Evolutionary conservation across 2,888 invertebrate genomes (phyloP).

Genomic region (Augiades crinisus): DNA sequence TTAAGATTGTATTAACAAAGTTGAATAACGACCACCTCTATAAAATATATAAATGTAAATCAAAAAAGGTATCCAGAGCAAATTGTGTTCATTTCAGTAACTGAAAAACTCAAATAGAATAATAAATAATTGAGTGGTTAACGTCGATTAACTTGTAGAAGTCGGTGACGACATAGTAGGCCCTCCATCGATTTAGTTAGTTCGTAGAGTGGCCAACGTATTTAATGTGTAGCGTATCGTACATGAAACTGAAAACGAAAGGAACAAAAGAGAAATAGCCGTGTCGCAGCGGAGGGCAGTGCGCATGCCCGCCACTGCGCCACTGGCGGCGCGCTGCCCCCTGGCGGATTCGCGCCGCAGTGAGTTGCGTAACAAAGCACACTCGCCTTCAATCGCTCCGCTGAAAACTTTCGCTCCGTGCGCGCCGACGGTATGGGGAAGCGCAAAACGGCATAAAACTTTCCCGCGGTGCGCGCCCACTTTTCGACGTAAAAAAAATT

Average conservation of each 20-base stretch:
- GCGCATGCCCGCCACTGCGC: slow-evolving; percentile 81
- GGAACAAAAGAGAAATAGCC: slow-evolving; percentile 34
- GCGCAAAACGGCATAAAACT: slow-evolving; percentile 69
- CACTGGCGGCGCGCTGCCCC: slow-evolving; percentile 75
- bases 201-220: slow-evolving; percentile 16
- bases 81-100: no score
- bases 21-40: no score
- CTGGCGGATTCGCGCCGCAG: slow-evolving; percentile 74
- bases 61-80: no score
- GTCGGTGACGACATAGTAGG: slow-evolving; percentile 1
- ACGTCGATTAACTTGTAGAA: neutral
- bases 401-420: slow-evolving; percentile 70
- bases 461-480: slow-evolving; percentile 62
- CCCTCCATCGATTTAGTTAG: slow-evolving; percentile 10
- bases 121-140: neutral
- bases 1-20: no score
- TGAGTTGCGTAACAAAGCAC: slow-evolving; percentile 79
- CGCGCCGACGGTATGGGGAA: slow-evolving; percentile 63
- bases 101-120: no score
- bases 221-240: slow-evolving; percentile 28
- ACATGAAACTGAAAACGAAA: slow-evolving; percentile 29
- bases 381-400: slow-evolving; percentile 69
- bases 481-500: slow-evolving; percentile 36
- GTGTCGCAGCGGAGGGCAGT: slow-evolving; percentile 39
- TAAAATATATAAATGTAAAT: neutral